These are phyloP conservation scores for Kryptolebias ocellatus DNA, from an alignment of 2,797 vertebrate species.

Conservation along the genomic window DNA sequence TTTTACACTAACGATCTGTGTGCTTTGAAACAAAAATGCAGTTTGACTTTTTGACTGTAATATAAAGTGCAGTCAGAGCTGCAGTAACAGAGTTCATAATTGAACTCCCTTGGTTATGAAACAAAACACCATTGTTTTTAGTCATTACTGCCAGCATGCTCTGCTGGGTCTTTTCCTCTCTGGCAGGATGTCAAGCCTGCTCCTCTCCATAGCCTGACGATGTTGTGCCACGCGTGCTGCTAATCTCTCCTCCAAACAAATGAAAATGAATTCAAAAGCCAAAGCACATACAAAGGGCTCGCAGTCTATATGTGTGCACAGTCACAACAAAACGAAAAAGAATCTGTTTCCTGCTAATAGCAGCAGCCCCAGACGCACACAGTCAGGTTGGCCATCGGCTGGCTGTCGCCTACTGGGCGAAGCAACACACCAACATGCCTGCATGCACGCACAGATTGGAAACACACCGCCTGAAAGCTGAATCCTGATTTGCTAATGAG, in stretches of 20 bases:
- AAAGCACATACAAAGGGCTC: constrained; percentile 37
- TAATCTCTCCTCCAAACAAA: constrained; percentile 62
- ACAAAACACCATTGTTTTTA: constrained; percentile 41
- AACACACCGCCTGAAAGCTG: constrained; percentile 42
- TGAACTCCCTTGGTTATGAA: constrained; percentile 39
- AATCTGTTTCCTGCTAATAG: constrained; percentile 49
- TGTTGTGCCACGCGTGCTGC: constrained; percentile 42
- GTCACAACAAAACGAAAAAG: neutral
- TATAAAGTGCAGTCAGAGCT: constrained; percentile 28
- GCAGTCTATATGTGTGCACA: constrained; percentile 39
- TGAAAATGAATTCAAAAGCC: constrained; percentile 49
- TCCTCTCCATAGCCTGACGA: constrained; percentile 24
- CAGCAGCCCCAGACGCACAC: constrained; percentile 27
- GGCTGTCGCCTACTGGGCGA: constrained; percentile 25
- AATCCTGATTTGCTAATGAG: constrained; percentile 68
- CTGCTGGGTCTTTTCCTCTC: constrained; percentile 45
- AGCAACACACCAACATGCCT: constrained; percentile 27
- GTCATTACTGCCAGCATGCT: constrained; percentile 57
- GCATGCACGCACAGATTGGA: neutral
- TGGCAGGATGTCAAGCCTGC: constrained; percentile 50
- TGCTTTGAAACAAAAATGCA: neutral
- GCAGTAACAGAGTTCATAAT: constrained; percentile 37
- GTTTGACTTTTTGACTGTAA: constrained; percentile 11
- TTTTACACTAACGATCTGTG: neutral
- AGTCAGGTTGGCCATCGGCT: constrained; percentile 20